Evolutionary conservation across 2,888 invertebrate species (phyloP).

Genomic region (Suillia variegata): DNA sequence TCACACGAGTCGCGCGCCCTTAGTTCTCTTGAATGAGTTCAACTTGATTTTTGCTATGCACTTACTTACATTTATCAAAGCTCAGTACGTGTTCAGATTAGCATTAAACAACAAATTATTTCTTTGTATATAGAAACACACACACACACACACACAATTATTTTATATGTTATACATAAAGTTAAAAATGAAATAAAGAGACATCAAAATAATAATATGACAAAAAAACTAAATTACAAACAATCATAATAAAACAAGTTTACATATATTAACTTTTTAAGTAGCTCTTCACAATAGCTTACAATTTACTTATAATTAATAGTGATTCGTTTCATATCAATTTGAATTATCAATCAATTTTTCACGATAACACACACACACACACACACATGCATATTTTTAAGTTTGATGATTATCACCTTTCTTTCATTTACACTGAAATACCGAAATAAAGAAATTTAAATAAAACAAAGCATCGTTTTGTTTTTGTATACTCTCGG

Average conservation of each 20-base stretch:
- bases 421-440: neutral
- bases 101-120: constrained; percentile 19
- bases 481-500: no score
- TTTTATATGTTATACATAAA: constrained; percentile 11
- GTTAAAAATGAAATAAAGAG: constrained; percentile 21
- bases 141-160: neutral
- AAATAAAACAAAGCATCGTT: no score
- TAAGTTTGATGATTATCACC: neutral
- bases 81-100: neutral
- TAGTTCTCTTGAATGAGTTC: no score
- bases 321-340: neutral
- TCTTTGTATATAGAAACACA: constrained; percentile 29
- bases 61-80: no score
- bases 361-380: neutral
- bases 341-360: neutral
- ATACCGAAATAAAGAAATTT: no score
- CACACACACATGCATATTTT: neutral
- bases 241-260: constrained; percentile 41
- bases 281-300: neutral
- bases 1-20: no score
- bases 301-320: neutral
- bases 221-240: no score
- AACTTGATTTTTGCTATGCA: no score
- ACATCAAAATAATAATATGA: neutral
- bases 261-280: constrained; percentile 41